Percentiles rank a stretch among this genome's conserved stretches.
Conservation (phyloP, 2,797 vertebrate genomes). For the Sternarchorhynchus goeldii region DNA sequence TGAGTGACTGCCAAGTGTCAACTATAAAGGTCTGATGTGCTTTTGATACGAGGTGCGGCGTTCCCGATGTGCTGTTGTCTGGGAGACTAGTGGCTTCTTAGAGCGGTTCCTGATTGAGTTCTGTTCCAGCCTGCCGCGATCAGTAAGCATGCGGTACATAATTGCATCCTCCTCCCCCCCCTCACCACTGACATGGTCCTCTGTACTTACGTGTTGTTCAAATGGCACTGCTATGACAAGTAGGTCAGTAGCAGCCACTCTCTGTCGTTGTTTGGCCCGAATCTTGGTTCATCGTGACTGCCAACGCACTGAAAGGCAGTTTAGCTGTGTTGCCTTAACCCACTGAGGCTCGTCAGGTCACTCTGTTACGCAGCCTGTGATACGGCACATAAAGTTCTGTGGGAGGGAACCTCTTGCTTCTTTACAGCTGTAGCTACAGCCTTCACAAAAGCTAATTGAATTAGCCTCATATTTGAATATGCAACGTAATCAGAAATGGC, state of each 20-base stretch:
- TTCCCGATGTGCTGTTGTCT: not conserved
- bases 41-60: not conserved
- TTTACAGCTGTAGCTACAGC: conserved; percentile 44
- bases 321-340: conserved; percentile 17
- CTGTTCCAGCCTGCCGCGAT: not conserved
- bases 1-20: not conserved
- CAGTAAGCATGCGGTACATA: conserved; percentile 29
- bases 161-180: conserved; percentile 32
- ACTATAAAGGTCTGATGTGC: not conserved
- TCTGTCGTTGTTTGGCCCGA: not conserved
- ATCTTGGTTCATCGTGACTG: conserved; percentile 19
- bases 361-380: conserved; percentile 21
- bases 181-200: not conserved
- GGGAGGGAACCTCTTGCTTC: conserved; percentile 39
- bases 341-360: conserved; percentile 13
- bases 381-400: conserved; percentile 27
- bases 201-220: not conserved
- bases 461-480: conserved; percentile 48
- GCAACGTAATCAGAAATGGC: conserved; percentile 51
- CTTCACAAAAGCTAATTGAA: conserved; percentile 53
- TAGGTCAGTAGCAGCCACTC: not conserved
- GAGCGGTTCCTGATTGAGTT: not conserved
- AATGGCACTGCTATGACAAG: not conserved
- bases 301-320: conserved; percentile 9
- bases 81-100: not conserved